phyloP scores from a whole-genome alignment of 2,888 invertebrate genomes.

The Oscheius sp. region DNA sequence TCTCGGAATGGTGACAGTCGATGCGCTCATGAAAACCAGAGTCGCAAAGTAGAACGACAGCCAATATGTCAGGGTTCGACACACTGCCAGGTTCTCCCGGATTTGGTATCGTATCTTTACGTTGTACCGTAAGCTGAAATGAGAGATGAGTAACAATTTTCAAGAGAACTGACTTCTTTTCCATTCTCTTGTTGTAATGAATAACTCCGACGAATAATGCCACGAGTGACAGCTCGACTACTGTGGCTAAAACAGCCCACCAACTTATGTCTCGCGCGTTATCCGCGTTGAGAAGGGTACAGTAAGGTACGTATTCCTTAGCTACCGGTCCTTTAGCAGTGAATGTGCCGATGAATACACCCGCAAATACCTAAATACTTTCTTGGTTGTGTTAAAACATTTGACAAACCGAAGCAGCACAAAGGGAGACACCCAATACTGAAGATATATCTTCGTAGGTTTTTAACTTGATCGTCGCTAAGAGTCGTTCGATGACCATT shows the following conservation, averaged over 20 bases:
- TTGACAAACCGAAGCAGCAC: neutral
- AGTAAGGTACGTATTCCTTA: constrained; percentile 11
- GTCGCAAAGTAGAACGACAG: constrained; percentile 17
- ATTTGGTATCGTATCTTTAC: constrained; percentile 21
- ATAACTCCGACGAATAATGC: constrained; percentile 7
- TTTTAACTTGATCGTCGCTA: constrained; percentile 21
- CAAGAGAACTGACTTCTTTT: constrained; percentile 9
- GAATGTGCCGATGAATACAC: neutral
- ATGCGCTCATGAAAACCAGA: constrained; percentile 8
- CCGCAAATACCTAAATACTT: constrained; percentile 8
- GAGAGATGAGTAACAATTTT: neutral
- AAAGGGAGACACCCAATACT: neutral
- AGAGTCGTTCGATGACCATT: constrained; percentile 21
- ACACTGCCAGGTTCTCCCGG: constrained; percentile 20
- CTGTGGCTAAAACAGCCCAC: neutral
- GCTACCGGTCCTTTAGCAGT: neutral
- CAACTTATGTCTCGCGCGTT: constrained; percentile 14
- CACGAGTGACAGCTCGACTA: constrained; percentile 1
- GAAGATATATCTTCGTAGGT: constrained; percentile 13
- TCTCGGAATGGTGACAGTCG: constrained; percentile 2
- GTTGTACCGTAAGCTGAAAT: constrained; percentile 19
- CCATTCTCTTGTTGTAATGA: constrained; percentile 26
- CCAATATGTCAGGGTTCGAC: constrained; percentile 16
- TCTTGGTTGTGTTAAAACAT: neutral
- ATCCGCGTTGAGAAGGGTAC: constrained; percentile 18